Conservation (phyloP, 2,888 invertebrate genomes). For the Isotomurus palustris region DNA sequence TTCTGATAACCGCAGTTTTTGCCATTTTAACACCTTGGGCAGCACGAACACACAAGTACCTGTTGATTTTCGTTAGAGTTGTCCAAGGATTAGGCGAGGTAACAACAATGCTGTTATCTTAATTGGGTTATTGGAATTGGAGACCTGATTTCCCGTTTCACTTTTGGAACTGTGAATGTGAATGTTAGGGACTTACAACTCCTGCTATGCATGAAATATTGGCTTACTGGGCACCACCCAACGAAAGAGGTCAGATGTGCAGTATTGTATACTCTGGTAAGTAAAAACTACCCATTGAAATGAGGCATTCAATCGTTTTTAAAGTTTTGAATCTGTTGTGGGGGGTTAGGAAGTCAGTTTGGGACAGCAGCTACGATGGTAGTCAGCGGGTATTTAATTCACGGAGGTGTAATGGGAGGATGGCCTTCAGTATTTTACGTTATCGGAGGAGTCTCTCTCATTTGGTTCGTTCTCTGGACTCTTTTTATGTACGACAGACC, state of each 20-base stretch:
- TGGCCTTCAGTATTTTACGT: constrained; percentile 62
- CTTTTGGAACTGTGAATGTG: background rate
- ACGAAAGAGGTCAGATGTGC: constrained; percentile 46
- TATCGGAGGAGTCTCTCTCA: constrained; percentile 51
- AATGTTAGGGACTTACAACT: constrained; percentile 29
- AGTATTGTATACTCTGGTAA: constrained; percentile 47
- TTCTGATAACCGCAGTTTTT: constrained; percentile 67
- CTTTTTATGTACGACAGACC: constrained; percentile 47
- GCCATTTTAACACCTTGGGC: constrained; percentile 53
- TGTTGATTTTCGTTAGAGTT: constrained; percentile 50
- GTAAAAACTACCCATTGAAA: no score
- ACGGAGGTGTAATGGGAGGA: constrained; percentile 52
- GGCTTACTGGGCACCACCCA: constrained; percentile 48
- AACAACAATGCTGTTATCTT: no score
- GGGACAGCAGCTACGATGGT: constrained; percentile 38
- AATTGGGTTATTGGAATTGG: no score
- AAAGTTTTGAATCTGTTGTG: constrained; percentile 36
- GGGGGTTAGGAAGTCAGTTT: constrained; percentile 43
- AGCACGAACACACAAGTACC: constrained; percentile 50
- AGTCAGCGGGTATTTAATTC: constrained; percentile 55
- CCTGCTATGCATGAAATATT: constrained; percentile 47
- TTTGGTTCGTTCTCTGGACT: constrained; percentile 36
- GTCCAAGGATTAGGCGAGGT: constrained; percentile 54
- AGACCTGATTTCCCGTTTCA: background rate
- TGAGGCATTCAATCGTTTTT: background rate